These are phyloP conservation scores for Mantis religiosa DNA, from an alignment of 2,888 invertebrate genomes.

Conservation along the genomic window DNA sequence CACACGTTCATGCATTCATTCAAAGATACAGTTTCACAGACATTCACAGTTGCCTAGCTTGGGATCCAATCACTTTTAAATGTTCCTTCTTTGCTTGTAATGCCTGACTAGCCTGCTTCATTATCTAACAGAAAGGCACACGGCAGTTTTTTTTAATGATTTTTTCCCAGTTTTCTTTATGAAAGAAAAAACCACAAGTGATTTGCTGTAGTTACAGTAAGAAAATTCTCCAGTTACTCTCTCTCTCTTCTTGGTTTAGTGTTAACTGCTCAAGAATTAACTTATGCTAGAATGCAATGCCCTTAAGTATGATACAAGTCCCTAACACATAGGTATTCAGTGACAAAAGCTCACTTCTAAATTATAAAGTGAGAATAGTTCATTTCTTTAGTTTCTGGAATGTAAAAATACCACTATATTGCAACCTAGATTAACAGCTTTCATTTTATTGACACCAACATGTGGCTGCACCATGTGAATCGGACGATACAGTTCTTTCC, in stretches of 20 bases:
- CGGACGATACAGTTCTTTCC: neutral
- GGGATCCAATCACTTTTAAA: neutral
- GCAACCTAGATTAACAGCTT: neutral
- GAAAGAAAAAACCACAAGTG: neutral
- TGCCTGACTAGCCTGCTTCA: constrained; percentile 21
- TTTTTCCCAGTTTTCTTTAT: neutral
- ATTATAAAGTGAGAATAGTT: neutral
- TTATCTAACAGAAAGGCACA: constrained; percentile 19
- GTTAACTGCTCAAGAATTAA: neutral
- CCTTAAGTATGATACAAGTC: neutral
- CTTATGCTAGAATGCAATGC: neutral
- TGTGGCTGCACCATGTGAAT: neutral
- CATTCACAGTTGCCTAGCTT: neutral
- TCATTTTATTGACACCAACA: neutral
- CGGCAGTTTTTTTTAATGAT: neutral
- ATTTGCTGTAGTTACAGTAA: neutral
- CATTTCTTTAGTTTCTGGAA: neutral
- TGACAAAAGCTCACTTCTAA: neutral
- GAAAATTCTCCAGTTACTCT: neutral
- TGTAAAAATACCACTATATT: neutral
- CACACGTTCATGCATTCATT: neutral
- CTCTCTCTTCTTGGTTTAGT: neutral
- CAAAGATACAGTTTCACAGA: neutral
- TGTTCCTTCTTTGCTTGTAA: neutral
- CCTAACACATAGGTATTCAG: neutral